Base-by-base conservation (phyloP, 2,888 invertebrate genomes). In the Neuroscelio doddi region DNA sequence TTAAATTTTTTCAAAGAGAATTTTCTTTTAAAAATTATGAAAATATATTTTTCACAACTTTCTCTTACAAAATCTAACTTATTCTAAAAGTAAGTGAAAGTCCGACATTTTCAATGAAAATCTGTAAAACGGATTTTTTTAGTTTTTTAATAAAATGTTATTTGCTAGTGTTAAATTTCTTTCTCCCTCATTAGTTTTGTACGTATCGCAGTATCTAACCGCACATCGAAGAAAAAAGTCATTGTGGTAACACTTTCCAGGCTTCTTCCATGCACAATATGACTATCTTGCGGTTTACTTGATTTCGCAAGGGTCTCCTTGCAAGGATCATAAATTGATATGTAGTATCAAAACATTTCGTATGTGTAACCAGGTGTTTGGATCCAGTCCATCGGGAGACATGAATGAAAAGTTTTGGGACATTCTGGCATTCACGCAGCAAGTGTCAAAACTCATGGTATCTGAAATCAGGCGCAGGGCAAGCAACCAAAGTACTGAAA, bases 391-490 rank as follows among this genome's bases (percentile, higher is more conserved):
- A 57, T 92, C 96, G n/a, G 91, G 92, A 80, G 97, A 98, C 80
- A 95, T 98, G 94, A 94, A 93, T 82, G 96, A 96, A 83, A 97
- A 97, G 85, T 98, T 98, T 87, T 95, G 96, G 90, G 98, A 98
- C 83, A 94, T 97, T 71, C 87, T 96, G 53, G 93, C 95, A 70
- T 98, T 98, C 83, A 95, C 95, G 78, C 95, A 95, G 81, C 95
- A 96, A 88, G 95, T 97, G 0, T 97, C 97, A 0, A 91, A 94
- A 70, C 87, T 98, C 16, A 96, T 98, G 94, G 98, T 98, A n/a
- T 92, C 93, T 3, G 98, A 98, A 86, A 97, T 98, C 73, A 88
- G 97, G 51, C 91, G 93, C 78, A 88, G 97, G 73, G 99, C 98
- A 9, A 96, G 97, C 57, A 98, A 98, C 85, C 97, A 98, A 85